phyloP scores from a whole-genome alignment of 35 echinoderm and acorn worm species.

The Amphiura filiformis region DNA sequence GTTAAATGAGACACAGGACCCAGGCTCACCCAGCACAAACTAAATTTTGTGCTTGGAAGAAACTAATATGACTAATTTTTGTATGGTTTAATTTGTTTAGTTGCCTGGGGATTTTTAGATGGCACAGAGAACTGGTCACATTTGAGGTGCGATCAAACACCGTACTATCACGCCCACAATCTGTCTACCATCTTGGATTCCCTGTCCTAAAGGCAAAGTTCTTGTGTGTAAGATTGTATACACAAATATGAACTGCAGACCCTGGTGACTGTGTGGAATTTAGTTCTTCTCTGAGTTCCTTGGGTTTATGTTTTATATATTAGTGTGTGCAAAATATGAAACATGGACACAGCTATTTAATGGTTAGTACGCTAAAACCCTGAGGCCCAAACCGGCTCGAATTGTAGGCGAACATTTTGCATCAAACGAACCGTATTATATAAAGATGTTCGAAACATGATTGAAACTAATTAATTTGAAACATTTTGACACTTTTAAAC shows the following conservation, averaged over 20 bases:
- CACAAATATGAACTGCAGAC: neutral
- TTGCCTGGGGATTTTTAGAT: neutral
- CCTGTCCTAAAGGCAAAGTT: neutral
- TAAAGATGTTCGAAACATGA: too few species aligned
- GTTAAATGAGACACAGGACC: too few species aligned
- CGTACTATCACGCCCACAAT: conserved; percentile 5
- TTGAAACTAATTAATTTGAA: too few species aligned
- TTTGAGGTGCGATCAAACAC: neutral
- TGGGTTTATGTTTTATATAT: too few species aligned
- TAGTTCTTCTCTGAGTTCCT: too few species aligned
- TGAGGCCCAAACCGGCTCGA: too few species aligned
- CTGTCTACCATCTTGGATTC: neutral
- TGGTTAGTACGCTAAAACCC: too few species aligned
- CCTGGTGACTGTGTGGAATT: neutral
- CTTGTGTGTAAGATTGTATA: neutral
- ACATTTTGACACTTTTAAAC: too few species aligned
- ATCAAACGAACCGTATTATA: too few species aligned
- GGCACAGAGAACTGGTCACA: neutral
- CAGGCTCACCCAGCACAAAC: neutral
- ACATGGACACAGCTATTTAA: too few species aligned
- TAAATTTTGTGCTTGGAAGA: neutral
- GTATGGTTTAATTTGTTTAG: neutral
- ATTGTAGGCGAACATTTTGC: too few species aligned
- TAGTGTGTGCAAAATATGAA: too few species aligned
- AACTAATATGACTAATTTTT: neutral